Conservation (phyloP, 2,797 vertebrate genomes). For the Stomatorhinus walkeri region DNA sequence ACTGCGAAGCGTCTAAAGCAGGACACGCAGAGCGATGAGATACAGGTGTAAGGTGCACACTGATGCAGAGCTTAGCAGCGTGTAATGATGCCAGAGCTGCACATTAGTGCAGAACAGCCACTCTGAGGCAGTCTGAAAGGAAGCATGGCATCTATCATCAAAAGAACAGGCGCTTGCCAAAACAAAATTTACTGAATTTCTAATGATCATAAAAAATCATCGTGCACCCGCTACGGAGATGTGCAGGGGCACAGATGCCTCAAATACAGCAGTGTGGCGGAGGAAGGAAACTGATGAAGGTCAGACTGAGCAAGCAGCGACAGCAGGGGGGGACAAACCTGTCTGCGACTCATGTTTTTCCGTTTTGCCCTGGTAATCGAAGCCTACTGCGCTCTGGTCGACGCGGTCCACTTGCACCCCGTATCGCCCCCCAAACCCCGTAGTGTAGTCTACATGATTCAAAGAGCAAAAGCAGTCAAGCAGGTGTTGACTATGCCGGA, state of each 20-base stretch:
- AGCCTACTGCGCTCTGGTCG: conserved; percentile 81
- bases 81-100: neutral
- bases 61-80: neutral
- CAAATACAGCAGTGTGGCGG: neutral
- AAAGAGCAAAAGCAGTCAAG: conserved; percentile 37
- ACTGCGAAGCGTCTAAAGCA: neutral
- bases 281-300: neutral
- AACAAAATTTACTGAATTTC: neutral
- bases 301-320: neutral
- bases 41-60: neutral
- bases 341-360: conserved; percentile 86
- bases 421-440: conserved; percentile 85
- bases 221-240: neutral
- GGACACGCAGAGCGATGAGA: neutral
- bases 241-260: neutral
- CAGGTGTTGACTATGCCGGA: conserved; percentile 1
- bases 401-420: conserved; percentile 74
- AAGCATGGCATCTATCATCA: neutral
- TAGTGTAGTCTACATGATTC: conserved; percentile 70
- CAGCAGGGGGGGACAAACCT: conserved; percentile 55
- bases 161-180: neutral
- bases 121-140: neutral
- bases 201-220: neutral
- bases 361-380: conserved; percentile 83
- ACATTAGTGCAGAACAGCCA: neutral